Percentiles rank a stretch among this genome's conserved stretches.
These are phyloP conservation scores for Synanceia verrucosa DNA, from an alignment of 2,797 vertebrate species.

Conservation along the genomic window DNA sequence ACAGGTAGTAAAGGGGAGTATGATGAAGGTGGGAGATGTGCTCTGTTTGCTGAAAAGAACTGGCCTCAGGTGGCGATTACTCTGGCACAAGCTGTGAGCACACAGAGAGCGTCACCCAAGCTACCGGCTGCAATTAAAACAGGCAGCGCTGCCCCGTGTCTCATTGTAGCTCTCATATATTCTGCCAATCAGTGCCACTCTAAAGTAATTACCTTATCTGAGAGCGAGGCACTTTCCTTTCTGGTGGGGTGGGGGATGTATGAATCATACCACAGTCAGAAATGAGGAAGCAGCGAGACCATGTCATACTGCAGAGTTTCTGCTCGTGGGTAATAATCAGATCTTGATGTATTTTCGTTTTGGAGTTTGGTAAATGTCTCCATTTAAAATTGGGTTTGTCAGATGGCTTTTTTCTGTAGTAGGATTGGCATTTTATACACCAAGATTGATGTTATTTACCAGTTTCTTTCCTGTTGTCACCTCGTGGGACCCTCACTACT, in stretches of 20 bases:
- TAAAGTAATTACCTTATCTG: slow-evolving; percentile 47
- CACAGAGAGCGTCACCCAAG: slow-evolving; percentile 2
- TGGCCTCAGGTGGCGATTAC: slow-evolving; percentile 15
- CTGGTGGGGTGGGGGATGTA: not conserved
- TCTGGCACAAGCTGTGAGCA: not conserved
- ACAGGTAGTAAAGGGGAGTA: not conserved
- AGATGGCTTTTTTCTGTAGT: not conserved
- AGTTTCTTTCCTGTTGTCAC: not conserved
- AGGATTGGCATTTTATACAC: not conserved
- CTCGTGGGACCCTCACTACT: not conserved
- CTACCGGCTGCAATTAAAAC: slow-evolving; percentile 10
- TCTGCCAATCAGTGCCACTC: slow-evolving; percentile 27
- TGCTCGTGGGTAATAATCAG: not conserved
- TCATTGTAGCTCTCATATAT: slow-evolving; percentile 8
- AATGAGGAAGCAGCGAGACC: slow-evolving; percentile 40
- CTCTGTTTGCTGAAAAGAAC: slow-evolving; percentile 18
- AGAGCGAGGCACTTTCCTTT: slow-evolving; percentile 27
- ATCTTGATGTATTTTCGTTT: not conserved
- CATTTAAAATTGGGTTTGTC: not conserved
- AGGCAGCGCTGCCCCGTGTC: not conserved
- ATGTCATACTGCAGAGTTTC: slow-evolving; percentile 4
- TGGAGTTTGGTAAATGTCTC: not conserved
- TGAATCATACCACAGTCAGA: slow-evolving; percentile 46
- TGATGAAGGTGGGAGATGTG: slow-evolving; percentile 13
- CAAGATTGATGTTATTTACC: not conserved